Conservation (phyloP, 2,113 vertebrate genomes). For the Lamprotornis superbus region DNA sequence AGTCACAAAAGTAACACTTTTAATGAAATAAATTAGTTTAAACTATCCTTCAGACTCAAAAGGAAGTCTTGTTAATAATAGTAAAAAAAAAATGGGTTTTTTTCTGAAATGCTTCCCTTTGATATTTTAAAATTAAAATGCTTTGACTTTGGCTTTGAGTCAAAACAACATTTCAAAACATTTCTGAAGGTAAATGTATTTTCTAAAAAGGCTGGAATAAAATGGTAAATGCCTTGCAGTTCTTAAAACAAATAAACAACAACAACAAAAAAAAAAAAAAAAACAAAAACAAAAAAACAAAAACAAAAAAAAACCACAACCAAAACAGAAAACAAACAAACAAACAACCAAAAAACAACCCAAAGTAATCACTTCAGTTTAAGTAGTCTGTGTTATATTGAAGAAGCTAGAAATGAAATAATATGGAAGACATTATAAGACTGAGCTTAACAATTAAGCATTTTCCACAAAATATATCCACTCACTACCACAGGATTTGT, state of each 20-base stretch:
- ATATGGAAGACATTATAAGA: background rate
- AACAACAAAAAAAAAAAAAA: too few species aligned
- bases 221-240: background rate
- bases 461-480: background rate
- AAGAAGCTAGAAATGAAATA: background rate
- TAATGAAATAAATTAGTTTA: background rate
- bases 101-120: background rate
- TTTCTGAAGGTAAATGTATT: background rate
- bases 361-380: background rate
- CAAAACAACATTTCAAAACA: background rate
- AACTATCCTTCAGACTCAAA: background rate
- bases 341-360: background rate
- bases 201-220: background rate
- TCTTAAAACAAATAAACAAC: background rate
- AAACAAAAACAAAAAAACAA: too few species aligned
- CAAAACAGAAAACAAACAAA: background rate
- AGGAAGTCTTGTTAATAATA: background rate
- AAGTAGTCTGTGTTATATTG: background rate
- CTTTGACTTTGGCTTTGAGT: background rate
- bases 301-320: rapidly evolving
- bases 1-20: background rate
- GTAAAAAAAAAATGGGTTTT: background rate
- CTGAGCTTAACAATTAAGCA: background rate
- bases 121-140: background rate
- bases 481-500: background rate